Base-by-base conservation (phyloP, 2,113 vertebrate genomes). In the Pachycephala philippinensis region DNA sequence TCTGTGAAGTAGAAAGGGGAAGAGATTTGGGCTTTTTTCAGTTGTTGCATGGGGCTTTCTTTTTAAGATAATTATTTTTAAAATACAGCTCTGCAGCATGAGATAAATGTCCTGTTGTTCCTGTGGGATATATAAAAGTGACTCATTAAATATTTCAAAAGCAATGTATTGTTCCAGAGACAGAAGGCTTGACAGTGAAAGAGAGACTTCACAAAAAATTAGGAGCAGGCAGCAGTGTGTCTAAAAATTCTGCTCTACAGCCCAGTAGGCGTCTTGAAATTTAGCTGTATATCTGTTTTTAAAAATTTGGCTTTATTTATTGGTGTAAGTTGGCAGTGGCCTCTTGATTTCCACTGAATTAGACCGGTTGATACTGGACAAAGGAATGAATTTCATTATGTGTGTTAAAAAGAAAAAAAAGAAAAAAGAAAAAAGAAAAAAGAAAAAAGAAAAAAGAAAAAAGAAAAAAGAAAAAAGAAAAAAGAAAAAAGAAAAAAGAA, bases 81-180 rank as follows among this genome's bases (percentile, higher is more conserved):
- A 93, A 96, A 91, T 61, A 78, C 40, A 72, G 37, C n/a, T 82
- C 84, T 87, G 75, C n/a, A 86, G 61, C 56, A 24, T 49, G 60
- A 92, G 72, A 92, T 94, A 82, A 91, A 87, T 84, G 77, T 71
- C 65, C 57, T 89, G 77, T 66, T 97, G 78, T 85, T 93, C 87
- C 90, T 84, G 60, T n/a, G 82, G 83, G 71, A 70, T 77, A 68
- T 88, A 92, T 95, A 77, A 57, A 84, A 91, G 39, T 86, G 85
- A 81, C 79, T 90, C 75, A 65, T 74, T 83, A 65, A 88, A 80
- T 91, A 84, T 80, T 93, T 93, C 90, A 90, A 52, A 66, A 85
- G 35, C 26, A 70, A 69, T 94, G 28, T 74, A 90, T 83, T 96
- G 75, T 86, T 93, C 52, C 56, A 80, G 60, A 84, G 85, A 77